Conservation (phyloP, 2,888 invertebrate species). For the Philhelius pedissequus region DNA sequence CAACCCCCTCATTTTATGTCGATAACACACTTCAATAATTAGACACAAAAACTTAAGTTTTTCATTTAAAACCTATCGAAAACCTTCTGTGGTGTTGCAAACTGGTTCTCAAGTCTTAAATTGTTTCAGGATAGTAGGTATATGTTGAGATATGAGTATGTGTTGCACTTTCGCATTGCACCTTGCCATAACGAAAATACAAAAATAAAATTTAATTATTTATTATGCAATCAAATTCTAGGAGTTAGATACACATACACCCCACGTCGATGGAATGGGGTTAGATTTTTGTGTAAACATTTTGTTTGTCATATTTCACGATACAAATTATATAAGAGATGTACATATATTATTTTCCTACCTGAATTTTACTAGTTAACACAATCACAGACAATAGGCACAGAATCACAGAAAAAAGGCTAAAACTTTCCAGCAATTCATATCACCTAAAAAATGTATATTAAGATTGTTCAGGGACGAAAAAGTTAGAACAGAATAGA, state of each 20-base stretch:
- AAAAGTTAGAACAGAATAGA: too few species aligned
- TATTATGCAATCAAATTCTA: slow-evolving; percentile 18
- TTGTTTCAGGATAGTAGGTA: not conserved
- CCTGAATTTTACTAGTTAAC: too few species aligned
- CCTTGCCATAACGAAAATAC: slow-evolving; percentile 29
- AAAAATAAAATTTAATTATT: slow-evolving; percentile 2
- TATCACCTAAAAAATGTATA: too few species aligned
- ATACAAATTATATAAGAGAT: too few species aligned
- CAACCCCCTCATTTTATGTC: slow-evolving; percentile 12
- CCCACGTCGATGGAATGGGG: not conserved
- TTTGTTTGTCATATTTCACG: too few species aligned
- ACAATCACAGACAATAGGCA: too few species aligned
- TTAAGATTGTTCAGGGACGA: too few species aligned
- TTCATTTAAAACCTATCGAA: not conserved
- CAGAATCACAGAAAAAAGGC: too few species aligned
- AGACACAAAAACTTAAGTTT: slow-evolving; percentile 23
- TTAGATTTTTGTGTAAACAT: not conserved
- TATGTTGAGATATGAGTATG: not conserved
- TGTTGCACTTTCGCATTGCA: slow-evolving; percentile 32
- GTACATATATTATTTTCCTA: too few species aligned
- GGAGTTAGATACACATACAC: not conserved
- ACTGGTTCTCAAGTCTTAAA: slow-evolving; percentile 18
- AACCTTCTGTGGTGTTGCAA: not conserved
- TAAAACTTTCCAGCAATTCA: too few species aligned
- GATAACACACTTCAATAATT: not conserved